Conservation (phyloP, 2,113 vertebrate species). For the Marmota flaviventris region DNA sequence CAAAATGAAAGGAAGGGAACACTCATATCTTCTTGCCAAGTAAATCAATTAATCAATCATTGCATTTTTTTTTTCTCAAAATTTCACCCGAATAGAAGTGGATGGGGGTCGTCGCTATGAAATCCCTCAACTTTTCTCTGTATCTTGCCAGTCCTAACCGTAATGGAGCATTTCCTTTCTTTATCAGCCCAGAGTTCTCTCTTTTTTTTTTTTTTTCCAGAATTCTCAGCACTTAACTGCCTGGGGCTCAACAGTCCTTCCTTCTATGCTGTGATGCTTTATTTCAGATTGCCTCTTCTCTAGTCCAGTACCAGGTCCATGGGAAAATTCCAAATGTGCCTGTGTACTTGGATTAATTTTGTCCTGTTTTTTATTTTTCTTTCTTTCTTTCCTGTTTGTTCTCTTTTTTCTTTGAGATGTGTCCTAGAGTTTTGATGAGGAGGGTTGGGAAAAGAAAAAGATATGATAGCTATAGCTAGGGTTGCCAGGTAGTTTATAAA, state of each 20-base stretch:
- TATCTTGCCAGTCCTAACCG: fast-evolving
- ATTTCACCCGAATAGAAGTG: background rate
- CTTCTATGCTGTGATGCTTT: background rate
- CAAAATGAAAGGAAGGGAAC: background rate
- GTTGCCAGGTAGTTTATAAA: background rate
- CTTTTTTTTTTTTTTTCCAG: background rate
- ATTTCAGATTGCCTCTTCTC: background rate
- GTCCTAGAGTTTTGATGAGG: background rate
- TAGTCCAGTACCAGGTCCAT: background rate
- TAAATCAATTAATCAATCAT: background rate
- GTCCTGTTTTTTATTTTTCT: background rate
- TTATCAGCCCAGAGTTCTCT: background rate
- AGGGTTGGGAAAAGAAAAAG: background rate
- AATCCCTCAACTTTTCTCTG: background rate
- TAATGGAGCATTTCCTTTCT: background rate
- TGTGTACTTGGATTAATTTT: background rate
- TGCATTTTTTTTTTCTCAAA: background rate
- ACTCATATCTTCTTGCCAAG: background rate
- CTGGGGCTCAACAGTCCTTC: background rate
- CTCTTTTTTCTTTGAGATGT: background rate
- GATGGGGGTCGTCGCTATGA: fast-evolving
- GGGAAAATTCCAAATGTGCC: background rate
- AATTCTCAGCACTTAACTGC: background rate
- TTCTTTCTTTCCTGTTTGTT: no score
- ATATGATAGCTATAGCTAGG: fast-evolving